Percentiles rank a stretch among this genome's conserved stretches.
These are phyloP conservation scores for Tanytarsus gracilentus DNA, from an alignment of 2,888 invertebrate genomes.

Conservation along the genomic window DNA sequence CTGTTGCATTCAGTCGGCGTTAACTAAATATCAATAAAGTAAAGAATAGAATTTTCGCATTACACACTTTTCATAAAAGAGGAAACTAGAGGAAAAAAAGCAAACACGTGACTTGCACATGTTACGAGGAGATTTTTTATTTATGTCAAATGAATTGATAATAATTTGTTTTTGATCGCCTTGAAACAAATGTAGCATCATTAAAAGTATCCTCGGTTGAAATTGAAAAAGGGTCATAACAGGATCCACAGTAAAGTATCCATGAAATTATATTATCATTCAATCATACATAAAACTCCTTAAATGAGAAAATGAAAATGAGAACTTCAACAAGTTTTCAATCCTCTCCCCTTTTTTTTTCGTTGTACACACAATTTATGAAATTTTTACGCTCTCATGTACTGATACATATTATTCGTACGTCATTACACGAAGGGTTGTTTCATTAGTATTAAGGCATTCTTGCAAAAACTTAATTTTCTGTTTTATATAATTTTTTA, in stretches of 20 bases:
- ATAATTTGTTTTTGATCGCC: conserved; percentile 23
- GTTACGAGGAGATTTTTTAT: conserved; percentile 7
- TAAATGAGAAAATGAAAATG: too few species aligned
- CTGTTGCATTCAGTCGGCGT: not conserved
- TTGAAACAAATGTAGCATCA: conserved; percentile 13
- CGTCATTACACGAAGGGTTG: too few species aligned
- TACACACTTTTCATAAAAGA: not conserved
- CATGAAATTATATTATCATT: conserved; percentile 23
- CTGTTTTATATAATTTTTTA: too few species aligned
- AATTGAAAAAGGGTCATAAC: conserved; percentile 22
- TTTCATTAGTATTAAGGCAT: too few species aligned
- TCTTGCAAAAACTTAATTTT: too few species aligned
- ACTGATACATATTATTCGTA: too few species aligned
- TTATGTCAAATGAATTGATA: conserved; percentile 22
- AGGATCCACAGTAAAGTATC: conserved; percentile 13
- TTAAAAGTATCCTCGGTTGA: conserved; percentile 6
- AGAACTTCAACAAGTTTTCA: too few species aligned
- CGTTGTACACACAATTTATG: too few species aligned
- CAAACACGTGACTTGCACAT: conserved; percentile 27
- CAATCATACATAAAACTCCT: not conserved
- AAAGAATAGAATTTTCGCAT: not conserved
- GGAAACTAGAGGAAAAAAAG: conserved; percentile 2
- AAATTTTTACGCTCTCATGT: too few species aligned
- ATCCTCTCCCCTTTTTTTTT: too few species aligned
- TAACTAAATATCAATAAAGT: not conserved